These are phyloP conservation scores for Oryzias curvinotus DNA, from an alignment of 2,113 vertebrate species.

Conservation along the genomic window DNA sequence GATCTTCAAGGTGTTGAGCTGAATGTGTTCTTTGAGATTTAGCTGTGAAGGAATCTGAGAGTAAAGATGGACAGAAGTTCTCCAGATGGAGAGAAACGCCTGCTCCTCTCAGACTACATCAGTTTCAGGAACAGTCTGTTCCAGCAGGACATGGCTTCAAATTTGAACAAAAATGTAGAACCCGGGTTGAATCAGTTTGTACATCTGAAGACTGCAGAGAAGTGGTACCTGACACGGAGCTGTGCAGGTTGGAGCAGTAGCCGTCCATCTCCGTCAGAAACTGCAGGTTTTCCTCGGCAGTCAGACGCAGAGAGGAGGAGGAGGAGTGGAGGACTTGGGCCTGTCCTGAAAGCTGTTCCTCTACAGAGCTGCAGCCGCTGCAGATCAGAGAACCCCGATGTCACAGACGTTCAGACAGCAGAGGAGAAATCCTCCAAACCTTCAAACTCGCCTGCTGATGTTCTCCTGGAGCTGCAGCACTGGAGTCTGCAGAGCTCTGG, in stretches of 20 bases:
- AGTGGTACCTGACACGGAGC: conserved; percentile 64
- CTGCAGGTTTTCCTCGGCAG: conserved; percentile 64
- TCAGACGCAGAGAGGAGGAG: conserved; percentile 74
- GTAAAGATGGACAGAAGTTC: not conserved
- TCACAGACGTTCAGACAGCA: too few species aligned
- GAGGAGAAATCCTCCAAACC: too few species aligned
- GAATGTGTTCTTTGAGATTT: too few species aligned
- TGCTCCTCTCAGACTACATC: too few species aligned
- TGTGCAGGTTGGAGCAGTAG: conserved; percentile 71
- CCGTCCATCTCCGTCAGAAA: conserved; percentile 74
- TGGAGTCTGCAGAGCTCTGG: conserved; percentile 71
- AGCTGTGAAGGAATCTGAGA: too few species aligned
- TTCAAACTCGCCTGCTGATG: conserved; percentile 78
- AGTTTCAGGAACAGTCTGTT: too few species aligned
- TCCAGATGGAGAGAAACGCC: too few species aligned
- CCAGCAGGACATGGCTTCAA: too few species aligned
- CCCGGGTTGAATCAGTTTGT: too few species aligned
- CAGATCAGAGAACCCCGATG: rapidly evolving
- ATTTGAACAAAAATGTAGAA: too few species aligned
- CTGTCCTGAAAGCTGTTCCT: conserved; percentile 63
- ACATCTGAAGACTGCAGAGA: not conserved
- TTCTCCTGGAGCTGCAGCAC: conserved; percentile 71
- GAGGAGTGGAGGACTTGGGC: conserved; percentile 67
- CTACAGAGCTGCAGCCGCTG: conserved; percentile 79
- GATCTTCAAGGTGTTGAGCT: too few species aligned